Evolutionary conservation across 2,797 vertebrate species (phyloP).

Genomic region (Danio tinwini): DNA sequence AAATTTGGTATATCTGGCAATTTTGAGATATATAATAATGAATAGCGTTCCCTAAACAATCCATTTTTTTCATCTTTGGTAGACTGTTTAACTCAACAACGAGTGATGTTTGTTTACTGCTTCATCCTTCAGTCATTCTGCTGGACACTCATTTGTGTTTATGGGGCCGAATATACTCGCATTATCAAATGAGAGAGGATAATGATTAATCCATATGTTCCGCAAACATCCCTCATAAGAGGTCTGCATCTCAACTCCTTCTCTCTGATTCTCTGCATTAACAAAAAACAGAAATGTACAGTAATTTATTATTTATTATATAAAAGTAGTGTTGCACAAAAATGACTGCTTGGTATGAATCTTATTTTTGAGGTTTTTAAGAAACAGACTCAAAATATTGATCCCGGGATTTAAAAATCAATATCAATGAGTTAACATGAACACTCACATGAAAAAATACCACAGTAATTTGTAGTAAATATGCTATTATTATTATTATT

Average conservation of each 20-base stretch:
- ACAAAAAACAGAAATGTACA: conserved; percentile 25
- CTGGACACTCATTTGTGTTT: conserved; percentile 78
- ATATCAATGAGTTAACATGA: no score
- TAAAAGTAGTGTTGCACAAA: no score
- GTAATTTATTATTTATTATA: no score
- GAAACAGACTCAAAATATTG: no score
- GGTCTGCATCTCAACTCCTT: conserved; percentile 65
- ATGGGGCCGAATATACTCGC: conserved; percentile 74
- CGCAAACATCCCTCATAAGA: conserved; percentile 82
- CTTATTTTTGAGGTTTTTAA: no score
- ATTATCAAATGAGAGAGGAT: conserved; percentile 67
- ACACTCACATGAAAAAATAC: no score
- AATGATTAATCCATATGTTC: conserved; percentile 77
- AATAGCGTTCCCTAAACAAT: neutral
- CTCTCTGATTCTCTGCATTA: conserved; percentile 66
- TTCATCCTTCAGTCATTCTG: conserved; percentile 59
- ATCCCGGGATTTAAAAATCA: no score
- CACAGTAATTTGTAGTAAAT: no score
- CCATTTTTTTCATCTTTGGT: neutral
- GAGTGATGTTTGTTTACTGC: neutral
- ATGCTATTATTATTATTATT: no score
- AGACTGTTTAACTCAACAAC: neutral
- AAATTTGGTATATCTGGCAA: neutral
- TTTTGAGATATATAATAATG: neutral
- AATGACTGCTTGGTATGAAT: no score